Evolutionary conservation across 2,113 vertebrate species (phyloP), one percentile per base, ranked within the genome.

Genomic region (Trichechus manatus): DNA sequence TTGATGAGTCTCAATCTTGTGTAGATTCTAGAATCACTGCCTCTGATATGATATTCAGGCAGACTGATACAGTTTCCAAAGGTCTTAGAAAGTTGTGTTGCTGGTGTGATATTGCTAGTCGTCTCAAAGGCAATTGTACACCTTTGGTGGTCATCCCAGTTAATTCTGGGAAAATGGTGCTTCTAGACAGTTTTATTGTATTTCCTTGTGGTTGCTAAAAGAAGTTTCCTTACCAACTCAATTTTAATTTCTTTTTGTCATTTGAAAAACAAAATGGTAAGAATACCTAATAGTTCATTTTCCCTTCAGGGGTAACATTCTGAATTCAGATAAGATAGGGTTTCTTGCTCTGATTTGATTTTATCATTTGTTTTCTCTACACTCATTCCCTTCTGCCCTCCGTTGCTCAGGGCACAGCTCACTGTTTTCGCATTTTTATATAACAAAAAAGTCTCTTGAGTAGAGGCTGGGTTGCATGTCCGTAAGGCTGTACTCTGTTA

Each of bases 241-340:
- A 13, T 80, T 86, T 66, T 84, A 93, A 82, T 66, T 93, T 27
- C 36, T 91, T 20, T 56, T 87, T 94, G 85, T 77, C 79, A 74
- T 27, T 87, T 36, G 10, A 23, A 74, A 74, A 39, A 68, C 31
- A 68, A 74, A 70, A 70, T n/a, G 66, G 0, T 93, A 80, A 91
- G 74, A 91, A 33, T 94, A 89, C 36, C 47, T 83, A 44, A 29
- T 90, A 44, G 29, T 97, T 66, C 23, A 63, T 89, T 94, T 94
- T 91, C 44, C 31, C 22, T 95, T 95, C 31, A 68, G 33, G 13
- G 92, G 27, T 87, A 36, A 39, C 72, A 39, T 92, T 95, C 4
- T 82, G 19, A 95, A 87, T 97, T 92, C 89, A 82, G 79, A 90
- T 19, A 36, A 75, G 70, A 53, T 50, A 90, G 68, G 63, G 36